Conservation (phyloP, 2,113 vertebrate genomes). For the Fulmarus glacialis region DNA sequence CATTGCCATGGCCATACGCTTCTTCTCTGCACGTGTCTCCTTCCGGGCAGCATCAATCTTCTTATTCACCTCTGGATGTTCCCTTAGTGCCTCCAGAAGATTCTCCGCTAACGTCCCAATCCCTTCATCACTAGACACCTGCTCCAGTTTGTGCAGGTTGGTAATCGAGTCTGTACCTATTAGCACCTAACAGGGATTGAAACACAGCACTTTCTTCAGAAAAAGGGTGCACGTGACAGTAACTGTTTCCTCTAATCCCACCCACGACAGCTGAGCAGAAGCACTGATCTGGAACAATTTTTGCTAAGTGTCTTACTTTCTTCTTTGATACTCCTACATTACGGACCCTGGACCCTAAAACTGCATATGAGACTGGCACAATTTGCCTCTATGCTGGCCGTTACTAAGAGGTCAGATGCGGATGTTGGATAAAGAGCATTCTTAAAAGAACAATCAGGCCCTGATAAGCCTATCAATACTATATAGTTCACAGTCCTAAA, state of each 20-base stretch:
- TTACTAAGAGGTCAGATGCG: not conserved
- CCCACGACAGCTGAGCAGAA: not conserved
- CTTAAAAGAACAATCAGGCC: not conserved
- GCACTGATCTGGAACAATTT: not conserved
- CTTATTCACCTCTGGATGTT: conserved; percentile 92
- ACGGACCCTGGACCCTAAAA: not conserved
- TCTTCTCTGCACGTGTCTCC: conserved; percentile 96
- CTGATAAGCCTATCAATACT: not conserved
- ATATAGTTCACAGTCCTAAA: not conserved
- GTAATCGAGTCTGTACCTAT: conserved; percentile 96
- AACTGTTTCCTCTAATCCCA: not conserved
- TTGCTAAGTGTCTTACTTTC: not conserved
- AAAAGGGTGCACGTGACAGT: accelerated
- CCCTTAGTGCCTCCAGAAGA: conserved; percentile 92
- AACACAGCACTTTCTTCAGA: not conserved
- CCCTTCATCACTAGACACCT: conserved; percentile 98
- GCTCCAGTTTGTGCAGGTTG: conserved; percentile 97
- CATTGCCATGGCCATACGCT: conserved; percentile 99
- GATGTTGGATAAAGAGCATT: not conserved
- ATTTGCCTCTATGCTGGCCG: not conserved
- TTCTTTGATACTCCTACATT: not conserved
- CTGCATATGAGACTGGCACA: accelerated
- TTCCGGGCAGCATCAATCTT: conserved; percentile 96
- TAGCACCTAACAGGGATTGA: conserved; percentile 77
- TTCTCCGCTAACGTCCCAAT: conserved; percentile 97